Evolutionary conservation across 2,113 vertebrate species (phyloP).

Genomic region (Cichladusa arquata): DNA sequence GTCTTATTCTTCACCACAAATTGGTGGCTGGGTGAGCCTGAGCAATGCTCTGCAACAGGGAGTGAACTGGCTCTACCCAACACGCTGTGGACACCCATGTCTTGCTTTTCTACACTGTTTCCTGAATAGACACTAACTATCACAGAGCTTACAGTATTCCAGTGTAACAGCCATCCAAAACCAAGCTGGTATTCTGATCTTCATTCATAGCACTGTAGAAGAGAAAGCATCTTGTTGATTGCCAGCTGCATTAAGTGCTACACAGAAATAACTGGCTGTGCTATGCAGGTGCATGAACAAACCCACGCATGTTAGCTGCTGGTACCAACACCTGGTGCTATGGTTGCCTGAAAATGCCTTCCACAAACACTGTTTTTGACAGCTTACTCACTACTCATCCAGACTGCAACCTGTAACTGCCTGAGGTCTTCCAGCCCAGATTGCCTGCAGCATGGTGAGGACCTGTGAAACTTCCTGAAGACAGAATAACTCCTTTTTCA

Average conservation of each 20-base stretch:
- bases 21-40: neutral
- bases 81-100: fast-evolving
- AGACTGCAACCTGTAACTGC: neutral
- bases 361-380: neutral
- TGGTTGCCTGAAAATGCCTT: neutral
- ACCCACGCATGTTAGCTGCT: neutral
- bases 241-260: neutral
- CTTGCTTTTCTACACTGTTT: neutral
- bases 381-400: neutral
- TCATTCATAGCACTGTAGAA: neutral
- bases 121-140: neutral
- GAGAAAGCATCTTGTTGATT: neutral
- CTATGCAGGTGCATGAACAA: neutral
- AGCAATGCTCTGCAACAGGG: neutral
- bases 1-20: neutral
- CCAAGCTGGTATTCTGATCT: neutral
- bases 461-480: neutral
- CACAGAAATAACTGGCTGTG: neutral
- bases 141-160: neutral
- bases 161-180: neutral
- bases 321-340: neutral
- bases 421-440: neutral
- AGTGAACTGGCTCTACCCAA: neutral
- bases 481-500: neutral
- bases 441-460: neutral